phyloP scores from a whole-genome alignment of 2,797 vertebrate species.

The Petrocephalus schoutedeni region DNA sequence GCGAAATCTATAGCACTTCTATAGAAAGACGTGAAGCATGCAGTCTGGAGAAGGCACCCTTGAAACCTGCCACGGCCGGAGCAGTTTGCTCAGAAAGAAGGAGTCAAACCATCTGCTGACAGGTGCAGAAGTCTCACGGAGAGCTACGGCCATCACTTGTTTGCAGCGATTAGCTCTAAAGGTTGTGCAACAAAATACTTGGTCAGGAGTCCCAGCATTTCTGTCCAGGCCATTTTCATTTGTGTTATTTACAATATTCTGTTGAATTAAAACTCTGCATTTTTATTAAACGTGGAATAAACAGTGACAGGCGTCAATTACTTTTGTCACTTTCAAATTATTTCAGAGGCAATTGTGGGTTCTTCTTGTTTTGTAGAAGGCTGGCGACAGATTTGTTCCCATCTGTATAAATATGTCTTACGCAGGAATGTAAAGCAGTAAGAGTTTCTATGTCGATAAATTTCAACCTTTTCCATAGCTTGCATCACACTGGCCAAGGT shows the following conservation, averaged over 20 bases:
- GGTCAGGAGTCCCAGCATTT: background rate
- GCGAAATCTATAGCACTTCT: background rate
- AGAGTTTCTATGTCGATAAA: background rate
- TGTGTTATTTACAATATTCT: background rate
- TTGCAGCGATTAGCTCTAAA: background rate
- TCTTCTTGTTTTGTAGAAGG: background rate
- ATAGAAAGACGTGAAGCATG: background rate
- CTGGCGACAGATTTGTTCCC: background rate
- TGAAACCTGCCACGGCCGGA: background rate
- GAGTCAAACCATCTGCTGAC: background rate
- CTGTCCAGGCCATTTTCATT: background rate
- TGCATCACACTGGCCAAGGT: background rate
- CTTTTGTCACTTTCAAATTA: background rate
- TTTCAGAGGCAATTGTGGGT: background rate
- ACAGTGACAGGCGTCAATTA: background rate
- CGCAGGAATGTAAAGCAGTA: background rate
- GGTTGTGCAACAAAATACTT: background rate
- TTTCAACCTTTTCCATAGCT: background rate
- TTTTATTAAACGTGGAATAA: background rate
- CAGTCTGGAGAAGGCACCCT: background rate
- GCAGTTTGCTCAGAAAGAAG: background rate
- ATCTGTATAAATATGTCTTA: background rate
- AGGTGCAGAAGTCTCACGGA: background rate
- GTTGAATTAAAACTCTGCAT: background rate
- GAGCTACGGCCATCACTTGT: background rate